A percentile compares a stretch with the other conserved stretches of the same genome.
phyloP scores from a whole-genome alignment of 2,797 vertebrate species.

The Serranus cabrilla region DNA sequence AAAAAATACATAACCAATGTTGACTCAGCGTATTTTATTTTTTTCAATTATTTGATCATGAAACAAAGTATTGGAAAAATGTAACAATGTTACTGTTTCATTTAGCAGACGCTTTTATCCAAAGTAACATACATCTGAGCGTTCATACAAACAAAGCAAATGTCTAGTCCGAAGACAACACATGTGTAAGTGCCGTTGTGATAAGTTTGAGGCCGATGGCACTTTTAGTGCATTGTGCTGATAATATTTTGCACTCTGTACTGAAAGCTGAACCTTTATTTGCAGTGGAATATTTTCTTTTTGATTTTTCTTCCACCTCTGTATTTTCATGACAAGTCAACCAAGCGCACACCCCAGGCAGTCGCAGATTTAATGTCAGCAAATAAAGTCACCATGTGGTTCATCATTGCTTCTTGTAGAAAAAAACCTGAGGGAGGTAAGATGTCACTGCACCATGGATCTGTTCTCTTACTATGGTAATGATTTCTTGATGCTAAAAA shows the following conservation, averaged over 20 bases:
- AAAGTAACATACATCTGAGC: too few species aligned
- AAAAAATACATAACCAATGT: conserved; percentile 29
- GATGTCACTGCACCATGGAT: background rate
- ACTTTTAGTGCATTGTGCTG: too few species aligned
- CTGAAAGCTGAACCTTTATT: too few species aligned
- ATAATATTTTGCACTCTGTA: too few species aligned
- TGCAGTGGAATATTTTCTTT: too few species aligned
- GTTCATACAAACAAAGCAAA: too few species aligned
- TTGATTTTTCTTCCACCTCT: background rate
- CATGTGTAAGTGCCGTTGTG: too few species aligned
- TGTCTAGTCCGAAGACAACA: too few species aligned
- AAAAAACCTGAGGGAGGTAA: background rate
- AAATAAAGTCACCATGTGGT: conserved; percentile 2
- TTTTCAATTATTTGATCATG: background rate
- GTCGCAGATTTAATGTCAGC: background rate
- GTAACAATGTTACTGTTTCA: too few species aligned
- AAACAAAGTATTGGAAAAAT: background rate
- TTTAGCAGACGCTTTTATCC: too few species aligned
- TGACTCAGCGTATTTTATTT: conserved; percentile 7
- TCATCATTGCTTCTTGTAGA: background rate
- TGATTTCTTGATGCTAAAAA: conserved; percentile 8
- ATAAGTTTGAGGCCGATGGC: too few species aligned
- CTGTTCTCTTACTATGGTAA: conserved; percentile 11
- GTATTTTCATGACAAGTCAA: background rate
- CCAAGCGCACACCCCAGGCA: background rate